Percentiles rank a stretch among this genome's conserved stretches.
phyloP scores from a whole-genome alignment of 2,888 invertebrate genomes.

The Lepetodrilus schrolli region DNA sequence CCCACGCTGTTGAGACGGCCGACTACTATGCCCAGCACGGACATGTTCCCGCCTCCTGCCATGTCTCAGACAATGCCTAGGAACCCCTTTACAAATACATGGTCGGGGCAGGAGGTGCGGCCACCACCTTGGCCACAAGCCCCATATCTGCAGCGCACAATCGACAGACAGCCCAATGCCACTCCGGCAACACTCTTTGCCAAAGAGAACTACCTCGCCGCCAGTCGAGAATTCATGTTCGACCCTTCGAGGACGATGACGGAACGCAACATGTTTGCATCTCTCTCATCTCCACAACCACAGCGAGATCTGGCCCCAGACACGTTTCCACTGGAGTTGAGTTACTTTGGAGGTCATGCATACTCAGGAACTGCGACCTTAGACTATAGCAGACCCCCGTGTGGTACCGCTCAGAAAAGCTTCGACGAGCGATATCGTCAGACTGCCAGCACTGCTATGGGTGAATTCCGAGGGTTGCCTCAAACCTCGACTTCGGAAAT shows the following conservation, averaged over 20 bases:
- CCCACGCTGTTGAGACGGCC: slow-evolving; percentile 57
- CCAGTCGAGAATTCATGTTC: slow-evolving; percentile 67
- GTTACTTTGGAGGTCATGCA: slow-evolving; percentile 65
- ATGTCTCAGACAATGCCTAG: slow-evolving; percentile 64
- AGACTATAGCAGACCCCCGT: slow-evolving; percentile 63
- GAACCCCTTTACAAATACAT: slow-evolving; percentile 66
- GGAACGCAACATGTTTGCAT: slow-evolving; percentile 66
- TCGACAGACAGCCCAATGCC: slow-evolving; percentile 59
- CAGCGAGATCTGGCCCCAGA: slow-evolving; percentile 63
- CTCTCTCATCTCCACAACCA: slow-evolving; percentile 56
- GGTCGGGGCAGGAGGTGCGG: slow-evolving; percentile 66
- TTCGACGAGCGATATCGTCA: slow-evolving; percentile 73
- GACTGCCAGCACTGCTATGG: slow-evolving; percentile 57
- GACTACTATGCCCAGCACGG: slow-evolving; percentile 59
- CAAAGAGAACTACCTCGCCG: slow-evolving; percentile 65
- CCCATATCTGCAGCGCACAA: slow-evolving; percentile 58
- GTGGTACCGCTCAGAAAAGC: slow-evolving; percentile 62
- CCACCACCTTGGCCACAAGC: slow-evolving; percentile 65
- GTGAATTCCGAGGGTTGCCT: slow-evolving; percentile 68
- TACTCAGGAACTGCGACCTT: slow-evolving; percentile 61
- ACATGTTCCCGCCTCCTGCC: slow-evolving; percentile 59
- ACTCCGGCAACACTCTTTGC: slow-evolving; percentile 59
- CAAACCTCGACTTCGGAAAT: slow-evolving; percentile 67
- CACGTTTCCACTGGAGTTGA: slow-evolving; percentile 65
- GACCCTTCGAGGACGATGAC: slow-evolving; percentile 62